Evolutionary conservation across 2,797 vertebrate species (phyloP).

Genomic region (Neosilurus hyrtlii): DNA sequence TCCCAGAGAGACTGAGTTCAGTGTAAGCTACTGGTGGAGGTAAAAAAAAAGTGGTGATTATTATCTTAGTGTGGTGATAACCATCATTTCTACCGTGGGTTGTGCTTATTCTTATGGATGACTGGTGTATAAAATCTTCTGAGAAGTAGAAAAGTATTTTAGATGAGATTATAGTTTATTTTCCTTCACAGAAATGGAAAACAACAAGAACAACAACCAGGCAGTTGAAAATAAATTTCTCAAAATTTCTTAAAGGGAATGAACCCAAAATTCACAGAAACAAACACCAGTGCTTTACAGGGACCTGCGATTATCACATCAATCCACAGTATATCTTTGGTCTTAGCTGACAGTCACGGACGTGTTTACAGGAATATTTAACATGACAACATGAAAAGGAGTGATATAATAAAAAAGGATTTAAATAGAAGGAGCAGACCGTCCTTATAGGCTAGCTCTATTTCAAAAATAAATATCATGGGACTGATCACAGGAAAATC

Average conservation of each 20-base stretch:
- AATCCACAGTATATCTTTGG: background rate
- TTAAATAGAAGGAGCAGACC: background rate
- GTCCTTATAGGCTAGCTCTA: background rate
- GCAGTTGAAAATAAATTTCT: background rate
- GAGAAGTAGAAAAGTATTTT: background rate
- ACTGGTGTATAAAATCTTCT: background rate
- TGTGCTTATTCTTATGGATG: too few species aligned
- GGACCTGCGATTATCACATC: background rate
- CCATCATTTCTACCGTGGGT: too few species aligned
- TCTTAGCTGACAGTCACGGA: background rate
- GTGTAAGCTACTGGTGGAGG: too few species aligned
- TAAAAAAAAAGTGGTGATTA: too few species aligned
- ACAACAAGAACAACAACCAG: background rate
- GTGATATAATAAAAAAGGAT: background rate
- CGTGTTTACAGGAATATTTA: background rate
- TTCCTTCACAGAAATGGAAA: background rate
- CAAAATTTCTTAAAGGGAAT: background rate
- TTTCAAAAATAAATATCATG: background rate
- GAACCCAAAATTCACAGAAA: background rate
- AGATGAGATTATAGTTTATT: background rate
- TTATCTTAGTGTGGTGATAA: too few species aligned
- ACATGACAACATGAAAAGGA: background rate
- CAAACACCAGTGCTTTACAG: background rate
- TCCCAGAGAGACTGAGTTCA: too few species aligned
- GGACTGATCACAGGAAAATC: background rate